Percentiles rank a stretch among this genome's conserved stretches.
Evolutionary conservation across 2,797 vertebrate genomes (phyloP).

Genomic region (Miichthys miiuy): DNA sequence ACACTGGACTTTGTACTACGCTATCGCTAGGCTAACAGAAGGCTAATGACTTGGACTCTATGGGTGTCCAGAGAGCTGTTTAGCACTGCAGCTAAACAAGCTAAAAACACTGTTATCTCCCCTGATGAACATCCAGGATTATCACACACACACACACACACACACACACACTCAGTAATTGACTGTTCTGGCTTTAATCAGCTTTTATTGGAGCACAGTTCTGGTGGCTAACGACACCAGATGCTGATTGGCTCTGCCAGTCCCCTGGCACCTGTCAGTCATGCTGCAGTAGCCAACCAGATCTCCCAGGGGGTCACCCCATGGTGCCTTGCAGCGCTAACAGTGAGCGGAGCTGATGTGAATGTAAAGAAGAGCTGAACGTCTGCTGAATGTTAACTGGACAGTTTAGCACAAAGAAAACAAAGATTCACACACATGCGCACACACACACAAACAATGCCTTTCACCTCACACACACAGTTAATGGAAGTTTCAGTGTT

Average conservation of each 20-base stretch:
- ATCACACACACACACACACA: constrained; percentile 13
- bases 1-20: neutral
- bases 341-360: constrained; percentile 52
- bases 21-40: constrained; percentile 37
- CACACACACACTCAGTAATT: constrained; percentile 35
- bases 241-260: constrained; percentile 61
- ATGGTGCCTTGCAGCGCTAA: constrained; percentile 45
- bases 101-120: constrained; percentile 49
- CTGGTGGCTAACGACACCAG: constrained; percentile 59
- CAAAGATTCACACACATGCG: neutral
- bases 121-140: constrained; percentile 38
- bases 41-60: constrained; percentile 37
- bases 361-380: constrained; percentile 58
- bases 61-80: constrained; percentile 43
- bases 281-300: constrained; percentile 61
- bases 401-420: constrained; percentile 14
- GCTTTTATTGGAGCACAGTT: constrained; percentile 67
- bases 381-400: constrained; percentile 54
- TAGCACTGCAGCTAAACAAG: constrained; percentile 51
- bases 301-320: constrained; percentile 34
- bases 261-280: constrained; percentile 71
- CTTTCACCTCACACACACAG: no score
- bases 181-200: constrained; percentile 65
- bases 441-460: no score
- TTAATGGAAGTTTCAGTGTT: no score